Evolutionary conservation across 2,888 invertebrate species (phyloP).

Genomic region (Macrophya annulata): DNA sequence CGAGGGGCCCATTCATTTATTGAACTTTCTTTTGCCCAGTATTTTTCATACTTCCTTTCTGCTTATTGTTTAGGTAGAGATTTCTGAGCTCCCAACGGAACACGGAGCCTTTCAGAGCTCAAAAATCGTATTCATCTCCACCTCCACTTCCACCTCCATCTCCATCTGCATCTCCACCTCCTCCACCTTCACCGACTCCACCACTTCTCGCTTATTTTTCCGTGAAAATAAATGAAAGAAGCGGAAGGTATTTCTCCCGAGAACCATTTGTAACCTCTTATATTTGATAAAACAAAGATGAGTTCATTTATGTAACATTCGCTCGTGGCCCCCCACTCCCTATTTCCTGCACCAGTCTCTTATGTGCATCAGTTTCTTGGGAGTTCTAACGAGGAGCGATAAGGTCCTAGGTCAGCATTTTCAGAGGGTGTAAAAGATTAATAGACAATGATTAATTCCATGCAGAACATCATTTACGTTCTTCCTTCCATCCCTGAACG

Average conservation of each 20-base stretch:
- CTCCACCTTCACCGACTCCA: neutral
- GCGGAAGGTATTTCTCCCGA: conserved; percentile 48
- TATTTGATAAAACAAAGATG: conserved; percentile 46
- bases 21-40: conserved; percentile 20
- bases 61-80: conserved; percentile 28
- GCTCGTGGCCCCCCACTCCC: neutral
- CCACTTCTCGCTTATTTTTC: conserved; percentile 26
- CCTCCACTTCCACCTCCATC: neutral
- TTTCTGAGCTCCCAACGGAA: conserved; percentile 22
- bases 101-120: conserved; percentile 37
- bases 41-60: neutral
- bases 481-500: neutral
- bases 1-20: conserved; percentile 36
- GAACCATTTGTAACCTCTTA: conserved; percentile 49
- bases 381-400: conserved; percentile 24
- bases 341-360: neutral
- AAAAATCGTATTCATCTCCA: conserved; percentile 43
- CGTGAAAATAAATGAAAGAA: conserved; percentile 47
- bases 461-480: neutral
- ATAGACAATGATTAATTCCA: neutral
- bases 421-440: neutral
- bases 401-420: neutral
- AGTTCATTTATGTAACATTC: conserved; percentile 38
- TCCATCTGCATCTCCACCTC: neutral
- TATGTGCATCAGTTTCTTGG: neutral